Evolutionary conservation across 2,113 vertebrate genomes (phyloP).

Genomic region (Catagonus wagneri): DNA sequence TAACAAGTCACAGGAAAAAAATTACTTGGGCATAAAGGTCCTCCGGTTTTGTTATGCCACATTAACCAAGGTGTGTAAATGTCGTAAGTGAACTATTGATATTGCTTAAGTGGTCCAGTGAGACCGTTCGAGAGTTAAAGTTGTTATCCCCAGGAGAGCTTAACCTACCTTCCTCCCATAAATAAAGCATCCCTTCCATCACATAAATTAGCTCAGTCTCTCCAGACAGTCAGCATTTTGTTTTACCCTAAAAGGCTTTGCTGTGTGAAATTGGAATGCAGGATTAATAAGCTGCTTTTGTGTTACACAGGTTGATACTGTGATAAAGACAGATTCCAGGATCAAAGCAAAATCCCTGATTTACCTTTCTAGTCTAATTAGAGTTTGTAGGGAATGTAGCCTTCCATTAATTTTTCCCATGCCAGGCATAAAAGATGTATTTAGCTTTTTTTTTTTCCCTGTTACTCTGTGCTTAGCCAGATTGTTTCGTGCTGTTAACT

Average conservation of each 20-base stretch:
- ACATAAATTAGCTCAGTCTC: conserved; percentile 25
- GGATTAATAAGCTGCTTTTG: not conserved
- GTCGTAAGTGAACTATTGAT: conserved; percentile 68
- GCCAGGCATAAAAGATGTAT: conserved; percentile 1
- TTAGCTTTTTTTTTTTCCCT: conserved; percentile 47
- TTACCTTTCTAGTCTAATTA: conserved; percentile 29
- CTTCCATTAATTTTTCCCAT: conserved; percentile 25
- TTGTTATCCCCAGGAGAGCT: conserved; percentile 45
- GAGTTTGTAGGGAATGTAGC: conserved; percentile 19
- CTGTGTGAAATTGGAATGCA: not conserved
- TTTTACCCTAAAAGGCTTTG: conserved; percentile 25
- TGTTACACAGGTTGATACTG: conserved; percentile 45
- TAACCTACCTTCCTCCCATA: conserved; percentile 41
- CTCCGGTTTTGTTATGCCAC: conserved; percentile 63
- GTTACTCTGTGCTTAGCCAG: not conserved
- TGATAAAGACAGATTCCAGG: conserved; percentile 22
- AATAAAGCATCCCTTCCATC: conserved; percentile 64
- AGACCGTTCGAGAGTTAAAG: conserved; percentile 55
- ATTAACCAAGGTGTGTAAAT: conserved; percentile 69
- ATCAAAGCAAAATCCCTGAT: conserved; percentile 54
- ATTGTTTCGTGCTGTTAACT: not conserved
- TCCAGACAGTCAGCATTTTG: conserved; percentile 54
- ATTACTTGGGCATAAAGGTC: conserved; percentile 37
- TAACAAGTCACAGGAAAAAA: not conserved
- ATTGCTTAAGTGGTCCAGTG: conserved; percentile 63